Evolutionary conservation across 1,140 invertebrate species (phyloP).

Genomic region (Rhopalosiphum padi): DNA sequence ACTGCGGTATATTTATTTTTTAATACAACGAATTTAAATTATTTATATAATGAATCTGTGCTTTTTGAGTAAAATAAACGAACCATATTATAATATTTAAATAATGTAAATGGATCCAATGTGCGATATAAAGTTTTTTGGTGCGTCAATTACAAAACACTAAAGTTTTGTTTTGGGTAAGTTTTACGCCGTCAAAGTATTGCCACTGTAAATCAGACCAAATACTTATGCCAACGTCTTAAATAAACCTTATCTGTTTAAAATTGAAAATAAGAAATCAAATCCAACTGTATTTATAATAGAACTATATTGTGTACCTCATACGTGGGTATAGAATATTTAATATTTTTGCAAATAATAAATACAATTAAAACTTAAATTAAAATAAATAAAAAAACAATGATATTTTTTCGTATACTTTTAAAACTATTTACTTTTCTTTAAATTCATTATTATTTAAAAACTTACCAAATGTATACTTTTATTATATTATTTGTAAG

Average conservation of each 20-base stretch:
- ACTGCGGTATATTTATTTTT: not conserved
- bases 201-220: not conserved
- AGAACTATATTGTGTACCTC: not conserved
- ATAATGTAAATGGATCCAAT: not conserved
- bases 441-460: not conserved
- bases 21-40: not conserved
- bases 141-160: not conserved
- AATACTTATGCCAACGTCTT: not conserved
- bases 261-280: not conserved
- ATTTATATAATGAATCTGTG: not conserved
- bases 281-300: not conserved
- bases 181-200: conserved; percentile 9
- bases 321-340: not conserved
- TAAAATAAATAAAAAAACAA: too few species aligned
- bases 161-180: not conserved
- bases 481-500: not conserved
- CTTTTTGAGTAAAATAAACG: not conserved
- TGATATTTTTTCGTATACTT: too few species aligned
- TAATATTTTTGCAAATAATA: not conserved
- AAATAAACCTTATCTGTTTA: not conserved
- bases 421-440: not conserved
- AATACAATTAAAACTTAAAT: not conserved
- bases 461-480: not conserved
- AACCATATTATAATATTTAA: not conserved
- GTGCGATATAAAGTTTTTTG: not conserved